Base-by-base conservation (phyloP, 2,888 invertebrate species). In the Iphiclides podalirius region DNA sequence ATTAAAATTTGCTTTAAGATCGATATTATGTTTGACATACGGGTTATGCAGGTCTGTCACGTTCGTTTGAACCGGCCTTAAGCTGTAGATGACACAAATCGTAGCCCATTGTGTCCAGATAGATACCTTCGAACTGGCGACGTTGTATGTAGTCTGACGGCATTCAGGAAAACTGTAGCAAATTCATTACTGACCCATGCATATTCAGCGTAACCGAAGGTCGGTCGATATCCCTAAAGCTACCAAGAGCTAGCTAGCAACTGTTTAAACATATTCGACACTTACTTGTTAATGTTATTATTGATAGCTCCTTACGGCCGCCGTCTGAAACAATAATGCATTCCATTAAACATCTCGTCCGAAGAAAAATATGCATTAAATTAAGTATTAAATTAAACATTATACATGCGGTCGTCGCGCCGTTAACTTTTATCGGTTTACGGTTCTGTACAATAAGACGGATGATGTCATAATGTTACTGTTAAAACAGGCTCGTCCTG, bases 201-300 rank as follows among this genome's bases (percentile, higher is more conserved):
- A 52, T 52, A 52, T 52, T 52, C 48, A 49, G 17, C 23, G n/a
- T 8, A 35, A 12, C 40, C 36, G 43, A 53, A 53, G 53, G 50
- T 45, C 47, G 53, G 45, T 42, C 51, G 45, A 38, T 51, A 47
- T 51, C 51, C 34, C 45, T 46, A 42, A 33, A 42, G 12, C n/a
- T 44, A 33, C 31, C 2, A 15, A 36, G 15, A 14, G 11, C 26
- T 28, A 8, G 34, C 12, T 11, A n/a, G 8, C 35, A 35, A 47
- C 16, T 41, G 37, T 36, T 48, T 17, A n/a, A n/a, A n/a, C n/a
- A n/a, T n/a, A 31, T 31, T 37, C 14, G 36, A 26, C 38, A 49
- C 49, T 49, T 37, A 49, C 48, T 42, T 49, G 42, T 23, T 26
- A n/a, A 12, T 33, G 26, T 23, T 42, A 20, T 17, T 34, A 40